phyloP scores from a whole-genome alignment of 1,140 invertebrate species.

The Drosophila micromelanica region DNA sequence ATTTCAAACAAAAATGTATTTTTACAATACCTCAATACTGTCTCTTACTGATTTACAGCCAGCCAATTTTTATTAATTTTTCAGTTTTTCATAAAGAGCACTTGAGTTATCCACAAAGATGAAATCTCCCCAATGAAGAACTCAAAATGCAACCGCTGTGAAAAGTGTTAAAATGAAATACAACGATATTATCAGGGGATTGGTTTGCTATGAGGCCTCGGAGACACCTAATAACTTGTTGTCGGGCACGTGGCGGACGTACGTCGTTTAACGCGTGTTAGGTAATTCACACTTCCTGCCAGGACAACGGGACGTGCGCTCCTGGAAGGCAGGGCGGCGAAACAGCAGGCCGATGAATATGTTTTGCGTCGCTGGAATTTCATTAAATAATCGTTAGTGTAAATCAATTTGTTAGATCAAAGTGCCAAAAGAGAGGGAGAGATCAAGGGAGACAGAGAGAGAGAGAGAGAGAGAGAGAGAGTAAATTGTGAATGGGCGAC shows the following conservation, averaged over 20 bases:
- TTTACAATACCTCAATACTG: too few species aligned
- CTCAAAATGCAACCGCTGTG: constrained; percentile 4
- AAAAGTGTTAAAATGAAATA: constrained; percentile 23
- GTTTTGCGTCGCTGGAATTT: constrained; percentile 59
- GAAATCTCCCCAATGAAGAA: not conserved
- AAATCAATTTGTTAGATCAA: constrained; percentile 81
- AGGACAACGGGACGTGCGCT: constrained; percentile 27
- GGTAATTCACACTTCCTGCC: constrained; percentile 76
- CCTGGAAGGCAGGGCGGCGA: not conserved
- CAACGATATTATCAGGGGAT: constrained; percentile 4
- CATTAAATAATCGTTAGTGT: constrained; percentile 82
- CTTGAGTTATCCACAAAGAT: not conserved
- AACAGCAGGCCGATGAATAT: constrained; percentile 2
- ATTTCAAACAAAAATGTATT: too few species aligned
- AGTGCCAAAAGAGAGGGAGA: constrained; percentile 16
- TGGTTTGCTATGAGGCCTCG: not conserved
- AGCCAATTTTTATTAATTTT: not conserved
- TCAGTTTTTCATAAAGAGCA: constrained; percentile 2
- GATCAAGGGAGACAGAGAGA: not conserved
- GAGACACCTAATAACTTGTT: constrained; percentile 60
- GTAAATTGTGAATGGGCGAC: constrained; percentile 43
- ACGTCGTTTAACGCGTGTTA: constrained; percentile 52
- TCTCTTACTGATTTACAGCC: too few species aligned
- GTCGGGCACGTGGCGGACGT: constrained; percentile 61
- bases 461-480: not conserved